Base-by-base conservation (phyloP, 2,797 vertebrate genomes). In the Eremophila alpestris region DNA sequence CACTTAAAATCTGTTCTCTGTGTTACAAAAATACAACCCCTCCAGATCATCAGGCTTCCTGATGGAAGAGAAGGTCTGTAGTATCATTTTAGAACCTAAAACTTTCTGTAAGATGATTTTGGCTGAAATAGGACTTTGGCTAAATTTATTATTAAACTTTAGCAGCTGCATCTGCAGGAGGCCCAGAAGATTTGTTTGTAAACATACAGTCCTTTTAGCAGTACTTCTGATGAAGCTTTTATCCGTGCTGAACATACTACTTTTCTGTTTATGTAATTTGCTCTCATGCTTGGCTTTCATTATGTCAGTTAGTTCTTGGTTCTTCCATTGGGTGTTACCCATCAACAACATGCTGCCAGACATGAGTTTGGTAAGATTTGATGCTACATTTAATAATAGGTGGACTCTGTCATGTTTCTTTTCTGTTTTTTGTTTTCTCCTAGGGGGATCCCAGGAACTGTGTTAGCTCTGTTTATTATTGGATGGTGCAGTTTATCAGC, bases 401-500 rank as follows among this genome's bases (percentile, higher is more conserved):
- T 62, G 13, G 6, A 54, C 20, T 96, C 38, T 96, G 11, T 36
- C 13, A 7, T 81, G 7, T 76, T 81, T 83, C 34, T 83, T 78
- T 43, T 52, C 6, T 82, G 17, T 8, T 17, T 76, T 71, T 34
- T 71, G 38, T 87, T 88, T 89, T 73, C 77, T 90, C 80, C 9
- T 95, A 99, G 98, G 93, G 98, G 98, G 5, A 86, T 81, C 51
- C 41, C 95, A 46, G 98, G 98, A 70, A 98, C 96, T 15, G 17
- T 97, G 59, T 85, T 97, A 56, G 98, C 98, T 34, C 83, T 98
- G 69, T 48, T 98, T 89, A 90, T 98, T 89, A 94, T 98, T 92
- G 96, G 96, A 87, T 99, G 98, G 98, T 98, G 98, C 94, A 98
- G 98, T 80, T 96, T 98, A 23, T 98, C 98, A 27, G 98, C 98